phyloP scores from a whole-genome alignment of 2,113 vertebrate species.

The Aegypius monachus region DNA sequence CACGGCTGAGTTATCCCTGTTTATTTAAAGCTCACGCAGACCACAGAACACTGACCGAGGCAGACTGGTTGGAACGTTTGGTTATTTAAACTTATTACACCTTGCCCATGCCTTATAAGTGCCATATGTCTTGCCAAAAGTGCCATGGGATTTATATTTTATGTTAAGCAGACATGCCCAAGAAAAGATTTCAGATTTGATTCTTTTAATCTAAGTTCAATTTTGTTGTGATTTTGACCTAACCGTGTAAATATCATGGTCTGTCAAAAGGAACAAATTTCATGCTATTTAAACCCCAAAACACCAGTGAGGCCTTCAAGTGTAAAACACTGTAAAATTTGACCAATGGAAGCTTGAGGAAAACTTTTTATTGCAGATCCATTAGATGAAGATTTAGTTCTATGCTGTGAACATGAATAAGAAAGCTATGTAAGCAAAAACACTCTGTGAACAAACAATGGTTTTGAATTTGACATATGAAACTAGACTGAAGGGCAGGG shows the following conservation, averaged over 20 bases:
- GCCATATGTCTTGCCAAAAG: background rate
- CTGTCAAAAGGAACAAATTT: background rate
- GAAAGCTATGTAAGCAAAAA: background rate
- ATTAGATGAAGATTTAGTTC: background rate
- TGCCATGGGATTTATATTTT: background rate
- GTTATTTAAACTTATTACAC: background rate
- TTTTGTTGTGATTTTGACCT: background rate
- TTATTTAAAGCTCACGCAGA: background rate
- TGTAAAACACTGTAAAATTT: background rate
- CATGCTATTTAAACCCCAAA: background rate
- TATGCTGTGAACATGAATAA: background rate
- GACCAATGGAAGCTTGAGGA: background rate
- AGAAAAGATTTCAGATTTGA: background rate
- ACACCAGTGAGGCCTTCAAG: background rate
- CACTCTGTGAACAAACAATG: background rate
- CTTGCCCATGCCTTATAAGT: background rate
- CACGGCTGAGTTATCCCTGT: background rate
- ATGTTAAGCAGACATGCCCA: background rate
- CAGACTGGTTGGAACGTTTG: background rate
- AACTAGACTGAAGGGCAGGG: background rate
- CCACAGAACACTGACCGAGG: background rate
- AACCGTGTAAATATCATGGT: background rate
- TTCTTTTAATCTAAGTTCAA: background rate
- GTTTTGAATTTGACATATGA: background rate
- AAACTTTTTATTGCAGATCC: background rate